Conservation (phyloP, 2,113 vertebrate genomes). For the Echinops telfairi region DNA sequence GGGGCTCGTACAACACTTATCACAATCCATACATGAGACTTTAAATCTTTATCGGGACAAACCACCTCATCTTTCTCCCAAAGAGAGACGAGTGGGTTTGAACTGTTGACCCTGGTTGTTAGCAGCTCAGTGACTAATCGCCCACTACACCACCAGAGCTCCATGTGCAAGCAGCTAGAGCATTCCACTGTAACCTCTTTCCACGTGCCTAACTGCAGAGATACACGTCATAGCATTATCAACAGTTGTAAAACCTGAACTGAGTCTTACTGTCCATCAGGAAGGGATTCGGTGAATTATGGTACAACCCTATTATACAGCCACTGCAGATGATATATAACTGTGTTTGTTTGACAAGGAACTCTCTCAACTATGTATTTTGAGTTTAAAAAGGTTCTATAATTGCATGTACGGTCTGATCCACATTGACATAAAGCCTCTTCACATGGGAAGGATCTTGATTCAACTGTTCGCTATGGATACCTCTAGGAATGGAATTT, state of each 20-base stretch:
- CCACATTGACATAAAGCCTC: slow-evolving; percentile 5
- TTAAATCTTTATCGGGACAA: too few relatives aligned
- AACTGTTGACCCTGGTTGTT: too few relatives aligned
- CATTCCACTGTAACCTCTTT: not conserved
- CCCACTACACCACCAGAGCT: too few relatives aligned
- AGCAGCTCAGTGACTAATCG: not conserved
- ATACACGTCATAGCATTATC: not conserved
- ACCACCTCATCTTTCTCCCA: too few relatives aligned
- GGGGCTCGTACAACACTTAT: too few relatives aligned
- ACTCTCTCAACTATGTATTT: not conserved
- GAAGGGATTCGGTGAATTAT: slow-evolving; percentile 62
- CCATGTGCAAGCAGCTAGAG: not conserved
- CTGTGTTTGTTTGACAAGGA: slow-evolving; percentile 17
- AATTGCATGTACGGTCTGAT: not conserved
- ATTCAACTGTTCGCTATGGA: slow-evolving; percentile 42
- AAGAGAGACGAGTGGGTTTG: too few relatives aligned
- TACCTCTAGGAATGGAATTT: slow-evolving; percentile 41
- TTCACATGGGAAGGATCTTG: slow-evolving; percentile 19
- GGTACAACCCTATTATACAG: slow-evolving; percentile 4
- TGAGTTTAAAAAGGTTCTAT: slow-evolving; percentile 48
- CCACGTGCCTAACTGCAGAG: not conserved
- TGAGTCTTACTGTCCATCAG: not conserved
- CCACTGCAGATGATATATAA: not conserved
- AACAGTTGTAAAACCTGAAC: not conserved
- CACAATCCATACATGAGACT: too few relatives aligned